phyloP scores from a whole-genome alignment of 1,140 invertebrate genomes.

The Solenopsis fugax region DNA sequence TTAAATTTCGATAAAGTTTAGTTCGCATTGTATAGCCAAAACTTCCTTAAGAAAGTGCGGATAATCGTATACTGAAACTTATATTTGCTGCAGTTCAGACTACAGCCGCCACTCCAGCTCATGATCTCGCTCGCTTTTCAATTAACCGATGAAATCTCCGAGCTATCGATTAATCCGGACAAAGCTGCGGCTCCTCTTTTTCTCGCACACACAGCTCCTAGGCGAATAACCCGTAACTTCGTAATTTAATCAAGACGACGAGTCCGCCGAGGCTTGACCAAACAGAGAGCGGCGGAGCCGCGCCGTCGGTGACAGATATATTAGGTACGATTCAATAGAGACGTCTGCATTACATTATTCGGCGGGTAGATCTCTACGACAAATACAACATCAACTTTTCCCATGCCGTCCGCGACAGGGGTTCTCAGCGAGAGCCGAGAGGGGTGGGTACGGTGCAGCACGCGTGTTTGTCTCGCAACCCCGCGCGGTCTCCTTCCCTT shows the following conservation, averaged over 20 bases:
- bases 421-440: slow-evolving; percentile 81
- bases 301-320: slow-evolving; percentile 83
- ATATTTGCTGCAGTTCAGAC: not conserved
- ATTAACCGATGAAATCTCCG: slow-evolving; percentile 67
- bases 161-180: slow-evolving; percentile 68
- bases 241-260: slow-evolving; percentile 81
- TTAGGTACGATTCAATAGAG: slow-evolving; percentile 85
- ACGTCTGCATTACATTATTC: slow-evolving; percentile 83
- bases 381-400: slow-evolving; percentile 86
- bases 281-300: slow-evolving; percentile 65
- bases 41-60: too few relatives aligned
- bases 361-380: slow-evolving; percentile 84
- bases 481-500: slow-evolving; percentile 63
- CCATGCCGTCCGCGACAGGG: slow-evolving; percentile 82
- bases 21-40: too few relatives aligned
- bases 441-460: not conserved
- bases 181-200: slow-evolving; percentile 31
- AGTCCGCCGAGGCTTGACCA: slow-evolving; percentile 75
- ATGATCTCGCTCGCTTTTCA: slow-evolving; percentile 62
- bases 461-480: slow-evolving; percentile 66
- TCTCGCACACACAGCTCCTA: not conserved
- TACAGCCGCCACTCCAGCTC: not conserved
- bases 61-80: not conserved
- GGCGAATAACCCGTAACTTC: slow-evolving; percentile 74
- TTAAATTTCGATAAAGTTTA: too few relatives aligned